Evolutionary conservation across 1,140 invertebrate species (phyloP).

Genomic region (Lutraria rhynchaena): DNA sequence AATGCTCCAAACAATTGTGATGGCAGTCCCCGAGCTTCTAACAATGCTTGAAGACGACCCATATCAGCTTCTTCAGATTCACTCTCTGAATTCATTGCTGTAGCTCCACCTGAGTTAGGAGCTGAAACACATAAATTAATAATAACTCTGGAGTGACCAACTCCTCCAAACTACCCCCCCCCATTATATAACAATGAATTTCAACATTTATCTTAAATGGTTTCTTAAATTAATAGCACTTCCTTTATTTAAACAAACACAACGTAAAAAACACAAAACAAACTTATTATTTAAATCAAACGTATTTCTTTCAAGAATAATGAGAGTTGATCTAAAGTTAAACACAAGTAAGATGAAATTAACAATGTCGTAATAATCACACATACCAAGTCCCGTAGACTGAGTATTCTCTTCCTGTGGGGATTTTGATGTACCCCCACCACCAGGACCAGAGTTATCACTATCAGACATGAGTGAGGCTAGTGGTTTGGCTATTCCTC

Average conservation of each 20-base stretch:
- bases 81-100: slow-evolving; percentile 77
- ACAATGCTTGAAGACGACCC: slow-evolving; percentile 86
- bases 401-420: slow-evolving; percentile 39
- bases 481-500: slow-evolving; percentile 51
- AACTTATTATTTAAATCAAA: no score
- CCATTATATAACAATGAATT: no score
- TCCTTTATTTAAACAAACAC: background rate
- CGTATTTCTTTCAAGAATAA: no score
- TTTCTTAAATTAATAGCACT: no score
- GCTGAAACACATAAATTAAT: slow-evolving; percentile 69
- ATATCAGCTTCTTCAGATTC: slow-evolving; percentile 82
- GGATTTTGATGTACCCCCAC: slow-evolving; percentile 43
- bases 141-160: no score
- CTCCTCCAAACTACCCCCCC: no score
- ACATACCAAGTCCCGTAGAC: slow-evolving; percentile 47
- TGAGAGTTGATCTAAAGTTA: no score
- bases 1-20: slow-evolving; percentile 96
- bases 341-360: no score
- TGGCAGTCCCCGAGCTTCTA: slow-evolving; percentile 96
- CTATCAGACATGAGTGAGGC: slow-evolving; percentile 43
- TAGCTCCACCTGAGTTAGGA: slow-evolving; percentile 73
- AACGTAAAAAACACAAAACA: background rate
- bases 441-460: slow-evolving; percentile 51
- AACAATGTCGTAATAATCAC: background rate
- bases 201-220: no score